Evolutionary conservation across 2,797 vertebrate genomes (phyloP), one percentile per base, ranked within the genome.

Genomic region (Neoniphon sammara): DNA sequence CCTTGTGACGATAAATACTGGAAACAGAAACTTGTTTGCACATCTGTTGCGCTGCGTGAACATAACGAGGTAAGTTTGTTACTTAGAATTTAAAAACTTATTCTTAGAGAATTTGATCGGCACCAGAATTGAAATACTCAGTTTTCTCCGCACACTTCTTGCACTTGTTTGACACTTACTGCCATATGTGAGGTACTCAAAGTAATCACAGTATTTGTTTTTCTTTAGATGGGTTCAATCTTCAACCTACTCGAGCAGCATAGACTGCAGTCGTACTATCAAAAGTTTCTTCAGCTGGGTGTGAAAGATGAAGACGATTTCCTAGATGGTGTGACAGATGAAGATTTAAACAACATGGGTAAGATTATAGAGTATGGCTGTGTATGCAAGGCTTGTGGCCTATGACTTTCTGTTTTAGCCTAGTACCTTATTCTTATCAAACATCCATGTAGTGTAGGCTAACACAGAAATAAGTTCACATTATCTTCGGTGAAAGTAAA

Each of bases 291-390:
- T 44, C 65, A 83, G 15, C 15, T 87, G 34, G 91, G 91, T 2
- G 67, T 92, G 17, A 80, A 81, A 61, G 83, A 88, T 52, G 82
- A 80, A 18, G 67, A 10, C 55, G 91, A 93, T 72, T 90, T 93
- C n/a, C 3, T 86, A 36, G 90, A 93, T 0, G 14, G 90, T 4
- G 9, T 90, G 1, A 82, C 5, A 2, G 86, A 78, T 52, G 81
- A 87, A 0, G 68, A 87, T 62, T 66, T 92, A 30, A 65, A 78
- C 1, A 25, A 36, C 27, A 77, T 92, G 2, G 88, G 91, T 91
- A 77, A 86, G 81, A 27, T 0, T 30, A 23, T n/a, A 42, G 1
- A n/a, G 47, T 47, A 1, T 20, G 36, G 50, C n/a, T n/a, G 27
- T 5, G 9, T 11, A 15, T 11, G n/a, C n/a, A n/a, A n/a, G n/a